Evolutionary conservation across 92 coral and sea anemone genomes (phyloP), one percentile per base, ranked within the genome.

Genomic region (Parazoanthus swiftii): DNA sequence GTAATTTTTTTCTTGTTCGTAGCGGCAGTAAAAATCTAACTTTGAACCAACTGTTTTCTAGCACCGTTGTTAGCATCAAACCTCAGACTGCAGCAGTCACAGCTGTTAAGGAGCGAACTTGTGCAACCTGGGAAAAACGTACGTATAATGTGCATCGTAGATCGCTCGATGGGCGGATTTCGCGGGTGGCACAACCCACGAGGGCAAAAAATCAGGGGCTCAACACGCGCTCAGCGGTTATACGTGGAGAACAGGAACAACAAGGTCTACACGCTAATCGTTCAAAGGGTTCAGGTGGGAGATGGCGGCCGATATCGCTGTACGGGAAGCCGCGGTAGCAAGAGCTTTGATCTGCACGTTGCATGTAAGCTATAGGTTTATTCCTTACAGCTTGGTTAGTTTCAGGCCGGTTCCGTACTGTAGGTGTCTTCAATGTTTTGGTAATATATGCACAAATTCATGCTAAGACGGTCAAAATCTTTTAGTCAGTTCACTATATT

Each of bases 81-180:
- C 66, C 63, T 79, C n/a, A 50, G 21, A 54, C 14, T 42, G 35
- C 65, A 50, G 66, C 16, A 33, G 80, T 14, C 51, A 23, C n/a
- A 79, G 10, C 39, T 13, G 67, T 9, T 79, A 10, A 10, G 51
- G 67, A 50, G 21, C 20, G 20, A 79, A 33, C 67, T 79, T 50
- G 82, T 25, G 66, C 42, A 46, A 0, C 82, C 82, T 26, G 82
- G 82, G 5, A 25, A 79, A 23, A 50, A 67, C 20, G 82, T 79
- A 67, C 82, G 82, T 35, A 79, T 79, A 79, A 79, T 79, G 82
- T 79, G 82, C 82, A n/a, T 79, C 82, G 42, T 79, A 18, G 67
- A 79, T 51, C 6, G 38, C 21, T 20, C 16, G 37, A 3, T 37
- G 21, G 82, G 48, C 25, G 50, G 3, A 8, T 79, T 79, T 13